Base-by-base conservation (phyloP, 2,113 vertebrate genomes). In the Strix aluco region DNA sequence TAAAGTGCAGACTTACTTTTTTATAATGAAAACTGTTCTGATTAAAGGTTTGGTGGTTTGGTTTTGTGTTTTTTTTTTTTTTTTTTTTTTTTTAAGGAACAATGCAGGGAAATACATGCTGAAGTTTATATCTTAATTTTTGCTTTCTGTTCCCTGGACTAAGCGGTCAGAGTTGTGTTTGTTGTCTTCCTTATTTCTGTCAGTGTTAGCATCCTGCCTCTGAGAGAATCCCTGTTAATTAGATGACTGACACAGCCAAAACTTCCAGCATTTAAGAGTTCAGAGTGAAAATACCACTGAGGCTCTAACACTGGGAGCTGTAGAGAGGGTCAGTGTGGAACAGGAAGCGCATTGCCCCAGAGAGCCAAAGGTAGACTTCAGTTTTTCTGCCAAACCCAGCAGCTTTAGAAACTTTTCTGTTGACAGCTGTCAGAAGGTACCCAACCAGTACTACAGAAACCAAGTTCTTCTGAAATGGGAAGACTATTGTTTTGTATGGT, bases 51-150 rank as follows among this genome's bases (percentile, higher is more conserved):
- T 62, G 58, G 18, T 32, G 70, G 14, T 10, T n/a, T 20, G 15
- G 44, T 46, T 46, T 46, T 15, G 40, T 12, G 40, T 40, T 18
- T n/a, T n/a, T 44, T 44, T 16, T 17, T 44, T 14, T 17, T 44
- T 13, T 7, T 69, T 38, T n/a, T n/a, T 38, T 38, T 38, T 38
- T 38, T 38, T 42, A 47, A 67, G 44, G 32, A 54, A 1, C 15
- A 13, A 0, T 3, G 51, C 38, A 17, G 26, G 69, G 55, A 19
- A 47, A 4, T 14, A 0, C 4, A 0, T 5, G 15, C 38, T 29
- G 46, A 36, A 36, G 12, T 26, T 30, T 40, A 1, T 4, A 4
- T 23, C 40, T 81, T 3, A 4, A 9, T 10, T 18, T n/a, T 29
- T 73, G 16, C 21, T 42, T 69, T 47, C 34, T 20, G 1, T 70